phyloP scores from a whole-genome alignment of 2,113 vertebrate species.

The Illadopsis cleaveri region DNA sequence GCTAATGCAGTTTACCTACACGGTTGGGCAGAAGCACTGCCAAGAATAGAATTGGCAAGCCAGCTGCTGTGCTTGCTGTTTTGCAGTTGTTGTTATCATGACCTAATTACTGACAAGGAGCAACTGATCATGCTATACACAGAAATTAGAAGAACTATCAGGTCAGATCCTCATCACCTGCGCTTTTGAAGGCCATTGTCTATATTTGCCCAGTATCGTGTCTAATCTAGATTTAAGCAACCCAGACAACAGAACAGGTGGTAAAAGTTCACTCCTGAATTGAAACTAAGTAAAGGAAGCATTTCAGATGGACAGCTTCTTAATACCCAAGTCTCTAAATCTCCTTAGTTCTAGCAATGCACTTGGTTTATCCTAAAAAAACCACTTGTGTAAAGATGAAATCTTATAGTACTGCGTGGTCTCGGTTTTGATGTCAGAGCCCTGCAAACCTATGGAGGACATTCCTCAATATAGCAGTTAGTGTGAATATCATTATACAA shows the following conservation, averaged over 20 bases:
- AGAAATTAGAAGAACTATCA: not conserved
- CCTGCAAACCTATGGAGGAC: not conserved
- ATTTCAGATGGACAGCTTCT: not conserved
- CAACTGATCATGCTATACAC: not conserved
- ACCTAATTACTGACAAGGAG: constrained; percentile 9
- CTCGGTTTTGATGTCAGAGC: not conserved
- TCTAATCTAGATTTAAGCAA: not conserved
- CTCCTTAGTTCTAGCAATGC: not conserved
- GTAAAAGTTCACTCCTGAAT: not conserved
- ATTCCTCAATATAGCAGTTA: not conserved
- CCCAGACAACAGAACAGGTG: not conserved
- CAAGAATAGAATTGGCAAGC: constrained; percentile 1
- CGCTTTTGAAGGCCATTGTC: not conserved
- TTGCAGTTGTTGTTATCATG: not conserved
- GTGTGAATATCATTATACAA: not conserved
- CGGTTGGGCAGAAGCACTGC: not conserved
- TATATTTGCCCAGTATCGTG: not conserved
- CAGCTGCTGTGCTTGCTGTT: constrained; percentile 1
- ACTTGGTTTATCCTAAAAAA: not conserved
- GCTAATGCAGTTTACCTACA: not conserved
- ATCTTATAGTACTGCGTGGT: not conserved
- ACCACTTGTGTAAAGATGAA: not conserved
- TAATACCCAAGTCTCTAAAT: not conserved
- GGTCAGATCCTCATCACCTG: not conserved
- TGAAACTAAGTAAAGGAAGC: not conserved